These are phyloP conservation scores for Opisthocomus hoazin DNA, from an alignment of 2,113 vertebrate genomes.

Conservation along the genomic window DNA sequence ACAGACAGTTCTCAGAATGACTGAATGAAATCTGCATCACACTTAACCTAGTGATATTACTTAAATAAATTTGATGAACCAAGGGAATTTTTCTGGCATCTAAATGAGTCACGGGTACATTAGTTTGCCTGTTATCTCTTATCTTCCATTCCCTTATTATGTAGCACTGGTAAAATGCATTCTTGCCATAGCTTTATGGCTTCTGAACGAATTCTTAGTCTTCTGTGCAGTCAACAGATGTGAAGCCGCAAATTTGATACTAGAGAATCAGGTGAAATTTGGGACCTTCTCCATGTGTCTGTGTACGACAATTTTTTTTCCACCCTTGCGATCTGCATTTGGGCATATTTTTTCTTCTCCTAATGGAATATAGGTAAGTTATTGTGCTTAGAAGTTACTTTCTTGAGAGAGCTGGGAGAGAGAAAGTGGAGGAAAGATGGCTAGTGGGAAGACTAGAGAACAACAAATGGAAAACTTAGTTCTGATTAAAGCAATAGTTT, in stretches of 20 bases:
- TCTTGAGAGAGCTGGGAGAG: not conserved
- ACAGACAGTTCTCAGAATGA: not conserved
- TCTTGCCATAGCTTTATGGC: constrained; percentile 29
- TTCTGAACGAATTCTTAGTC: constrained; percentile 22
- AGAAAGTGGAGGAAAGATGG: not conserved
- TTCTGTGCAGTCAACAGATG: not conserved
- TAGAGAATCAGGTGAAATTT: not conserved
- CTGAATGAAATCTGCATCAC: not conserved
- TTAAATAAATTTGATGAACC: constrained; percentile 21
- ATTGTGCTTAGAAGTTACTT: not conserved
- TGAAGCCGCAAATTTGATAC: not conserved
- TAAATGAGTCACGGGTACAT: not conserved
- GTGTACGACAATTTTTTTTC: not conserved
- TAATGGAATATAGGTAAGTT: not conserved
- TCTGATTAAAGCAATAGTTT: not conserved
- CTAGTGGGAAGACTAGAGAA: not conserved
- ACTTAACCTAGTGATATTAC: not conserved
- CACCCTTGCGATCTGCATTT: not conserved
- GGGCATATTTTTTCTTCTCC: not conserved
- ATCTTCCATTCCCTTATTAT: not conserved
- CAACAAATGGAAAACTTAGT: not conserved
- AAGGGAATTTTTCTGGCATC: constrained; percentile 10
- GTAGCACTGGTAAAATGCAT: not conserved
- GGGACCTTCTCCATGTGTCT: not conserved
- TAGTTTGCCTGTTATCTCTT: constrained; percentile 5